A percentile compares a stretch with the other conserved stretches of the same genome.
Conservation (phyloP, 2,113 vertebrate genomes). For the Syngnathus scovelli region DNA sequence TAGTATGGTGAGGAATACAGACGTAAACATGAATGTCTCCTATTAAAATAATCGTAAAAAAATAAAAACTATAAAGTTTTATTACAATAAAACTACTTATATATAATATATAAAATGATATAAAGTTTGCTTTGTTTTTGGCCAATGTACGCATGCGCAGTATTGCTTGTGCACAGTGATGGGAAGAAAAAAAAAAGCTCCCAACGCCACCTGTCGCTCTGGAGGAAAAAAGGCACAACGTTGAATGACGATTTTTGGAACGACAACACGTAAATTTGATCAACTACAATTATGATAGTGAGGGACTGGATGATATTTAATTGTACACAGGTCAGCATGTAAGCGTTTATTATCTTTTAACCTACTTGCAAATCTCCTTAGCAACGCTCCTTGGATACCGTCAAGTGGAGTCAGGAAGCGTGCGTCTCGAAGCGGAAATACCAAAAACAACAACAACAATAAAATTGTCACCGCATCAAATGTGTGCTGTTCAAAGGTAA, state of each 20-base stretch:
- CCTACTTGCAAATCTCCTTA: constrained; percentile 20
- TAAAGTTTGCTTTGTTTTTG: too few relatives aligned
- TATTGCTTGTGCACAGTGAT: too few relatives aligned
- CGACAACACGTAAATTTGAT: neutral
- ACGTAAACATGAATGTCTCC: too few relatives aligned
- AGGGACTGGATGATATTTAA: neutral
- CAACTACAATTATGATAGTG: neutral
- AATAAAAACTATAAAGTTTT: too few relatives aligned
- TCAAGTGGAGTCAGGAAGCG: constrained; percentile 23
- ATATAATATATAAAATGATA: too few relatives aligned
- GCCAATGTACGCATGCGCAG: too few relatives aligned
- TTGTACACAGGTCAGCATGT: neutral
- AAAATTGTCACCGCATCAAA: neutral
- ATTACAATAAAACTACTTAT: too few relatives aligned
- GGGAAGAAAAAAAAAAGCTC: too few relatives aligned
- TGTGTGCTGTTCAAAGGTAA: constrained; percentile 20
- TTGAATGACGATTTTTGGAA: neutral
- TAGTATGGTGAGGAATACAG: too few relatives aligned
- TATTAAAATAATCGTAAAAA: too few relatives aligned
- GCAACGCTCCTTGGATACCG: constrained; percentile 53
- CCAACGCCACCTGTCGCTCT: neutral
- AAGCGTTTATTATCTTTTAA: neutral
- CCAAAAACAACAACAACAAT: constrained; percentile 39
- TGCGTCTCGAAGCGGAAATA: constrained; percentile 30
- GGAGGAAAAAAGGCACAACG: neutral